A percentile compares a stretch with the other conserved stretches of the same genome.
phyloP scores from a whole-genome alignment of 2,797 vertebrate species.

The Naso thynnoides region DNA sequence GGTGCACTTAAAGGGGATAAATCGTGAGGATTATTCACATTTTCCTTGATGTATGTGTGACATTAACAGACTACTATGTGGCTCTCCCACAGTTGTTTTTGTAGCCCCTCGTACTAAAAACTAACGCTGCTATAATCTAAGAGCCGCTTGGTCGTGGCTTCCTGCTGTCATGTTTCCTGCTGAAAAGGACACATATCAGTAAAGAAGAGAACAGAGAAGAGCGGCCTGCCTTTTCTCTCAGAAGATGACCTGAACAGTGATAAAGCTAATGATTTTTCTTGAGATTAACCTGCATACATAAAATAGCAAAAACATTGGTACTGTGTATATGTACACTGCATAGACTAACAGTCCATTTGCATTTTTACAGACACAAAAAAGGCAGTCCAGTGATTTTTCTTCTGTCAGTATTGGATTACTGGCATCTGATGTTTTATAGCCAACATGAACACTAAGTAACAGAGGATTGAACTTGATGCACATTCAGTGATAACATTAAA shows the following conservation, averaged over 20 bases:
- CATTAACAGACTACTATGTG: constrained; percentile 44
- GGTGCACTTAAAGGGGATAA: constrained; percentile 8
- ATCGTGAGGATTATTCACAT: not conserved
- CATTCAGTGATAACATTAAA: constrained; percentile 26
- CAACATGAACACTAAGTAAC: constrained; percentile 42
- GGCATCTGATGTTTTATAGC: constrained; percentile 38
- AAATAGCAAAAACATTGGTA: constrained; percentile 34
- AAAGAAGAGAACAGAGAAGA: constrained; percentile 16
- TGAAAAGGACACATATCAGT: constrained; percentile 23
- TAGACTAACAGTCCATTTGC: constrained; percentile 46
- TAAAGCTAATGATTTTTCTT: constrained; percentile 20
- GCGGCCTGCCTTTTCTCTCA: constrained; percentile 42
- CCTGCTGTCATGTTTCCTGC: constrained; percentile 43
- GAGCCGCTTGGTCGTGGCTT: constrained; percentile 29
- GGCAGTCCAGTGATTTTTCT: constrained; percentile 11
- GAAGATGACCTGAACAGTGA: constrained; percentile 28
- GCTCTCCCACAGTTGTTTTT: constrained; percentile 38
- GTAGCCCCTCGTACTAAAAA: constrained; percentile 47
- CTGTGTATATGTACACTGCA: constrained; percentile 36
- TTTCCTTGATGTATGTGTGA: constrained; percentile 29
- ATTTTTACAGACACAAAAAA: constrained; percentile 27
- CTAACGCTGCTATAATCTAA: constrained; percentile 69
- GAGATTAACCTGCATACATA: constrained; percentile 39
- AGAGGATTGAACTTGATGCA: constrained; percentile 38
- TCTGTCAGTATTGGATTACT: constrained; percentile 38